Evolutionary conservation across 2,888 invertebrate genomes (phyloP), one percentile per base, ranked within the genome.

Genomic region (Pseudococcus jackbeardsleyi): DNA sequence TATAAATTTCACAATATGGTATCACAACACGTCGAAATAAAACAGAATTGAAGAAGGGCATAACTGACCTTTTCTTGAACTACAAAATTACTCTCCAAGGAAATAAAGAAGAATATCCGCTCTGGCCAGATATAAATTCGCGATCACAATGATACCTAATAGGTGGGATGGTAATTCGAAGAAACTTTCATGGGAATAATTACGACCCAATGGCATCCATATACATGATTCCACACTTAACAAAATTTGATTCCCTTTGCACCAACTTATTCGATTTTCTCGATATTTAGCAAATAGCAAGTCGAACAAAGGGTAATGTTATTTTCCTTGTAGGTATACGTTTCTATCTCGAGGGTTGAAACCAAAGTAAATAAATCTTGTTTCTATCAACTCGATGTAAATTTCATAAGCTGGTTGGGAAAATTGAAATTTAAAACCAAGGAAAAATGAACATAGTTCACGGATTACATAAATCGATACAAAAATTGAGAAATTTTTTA

Each of bases 11-110:
- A n/a, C 19, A 59, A 5, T n/a, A n/a, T 54, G 54, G 54, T 54
- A 15, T 12, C 17, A 12, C n/a, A 17, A 54, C 15, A 54, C 17
- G 15, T 54, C 2, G 59, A 59, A 59, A 59, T 33, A 33, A 33
- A 33, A 33, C 26, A 33, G 59, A 59, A 59, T 19, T 5, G 19
- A 19, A 5, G 8, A 59, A 59, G 19, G 59, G 59, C 19, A 59
- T 59, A 59, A 59, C 59, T 59, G 59, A 59, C 59, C 19, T 59
- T 59, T 59, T 33, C 19, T 59, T 19, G 59, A 59, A 59, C 59
- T 59, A 19, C 7, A 59, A 59, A 59, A 59, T 59, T 19, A 59
- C 59, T 59, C 59, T 59, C 59, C 19, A 59, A 59, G 59, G 59
- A 59, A n/a, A 59, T 59, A 33, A 33, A 33, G 19, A 59, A 59